Conservation (phyloP, 2,113 vertebrate species). For the Notarius lentiginosus region DNA sequence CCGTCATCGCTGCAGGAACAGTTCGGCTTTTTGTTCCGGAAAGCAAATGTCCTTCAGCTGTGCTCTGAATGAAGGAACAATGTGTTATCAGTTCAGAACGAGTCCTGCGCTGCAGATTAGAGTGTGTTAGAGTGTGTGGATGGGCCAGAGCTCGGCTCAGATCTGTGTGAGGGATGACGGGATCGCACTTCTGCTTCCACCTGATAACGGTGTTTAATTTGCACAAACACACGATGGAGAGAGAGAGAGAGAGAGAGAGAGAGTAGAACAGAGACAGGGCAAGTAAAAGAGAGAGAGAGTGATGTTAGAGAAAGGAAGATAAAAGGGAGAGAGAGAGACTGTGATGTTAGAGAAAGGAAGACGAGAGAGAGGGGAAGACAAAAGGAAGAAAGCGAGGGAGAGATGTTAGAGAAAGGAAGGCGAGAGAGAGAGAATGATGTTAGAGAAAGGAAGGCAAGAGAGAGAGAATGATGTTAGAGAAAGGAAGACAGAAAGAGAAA, state of each 20-base stretch:
- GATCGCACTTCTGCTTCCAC: slow-evolving; percentile 78
- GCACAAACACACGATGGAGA: slow-evolving; percentile 58
- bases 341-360: background rate
- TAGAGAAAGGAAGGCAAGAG: background rate
- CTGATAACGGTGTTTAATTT: slow-evolving; percentile 78
- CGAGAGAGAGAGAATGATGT: background rate
- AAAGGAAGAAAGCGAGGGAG: background rate
- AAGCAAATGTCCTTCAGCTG: slow-evolving; percentile 29
- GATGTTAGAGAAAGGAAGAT: background rate
- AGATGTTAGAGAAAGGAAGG: background rate
- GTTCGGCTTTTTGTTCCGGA: background rate
- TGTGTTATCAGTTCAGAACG: slow-evolving; percentile 61
- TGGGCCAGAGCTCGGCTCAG: slow-evolving; percentile 61
- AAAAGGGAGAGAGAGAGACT: background rate
- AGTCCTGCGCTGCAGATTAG: slow-evolving; percentile 70
- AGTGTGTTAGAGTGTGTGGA: slow-evolving; percentile 69
- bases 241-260: slow-evolving; percentile 11
- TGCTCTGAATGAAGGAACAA: slow-evolving; percentile 55
- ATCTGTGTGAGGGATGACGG: slow-evolving; percentile 72
- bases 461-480: background rate
- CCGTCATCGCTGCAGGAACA: slow-evolving; percentile 9
- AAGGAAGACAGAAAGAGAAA: background rate
- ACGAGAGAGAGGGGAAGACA: background rate
- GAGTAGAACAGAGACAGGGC: background rate
- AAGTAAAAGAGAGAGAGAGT: background rate